Evolutionary conservation across 2,797 vertebrate species (phyloP), one percentile per base, ranked within the genome.

Genomic region (Sebastes baramenuke): DNA sequence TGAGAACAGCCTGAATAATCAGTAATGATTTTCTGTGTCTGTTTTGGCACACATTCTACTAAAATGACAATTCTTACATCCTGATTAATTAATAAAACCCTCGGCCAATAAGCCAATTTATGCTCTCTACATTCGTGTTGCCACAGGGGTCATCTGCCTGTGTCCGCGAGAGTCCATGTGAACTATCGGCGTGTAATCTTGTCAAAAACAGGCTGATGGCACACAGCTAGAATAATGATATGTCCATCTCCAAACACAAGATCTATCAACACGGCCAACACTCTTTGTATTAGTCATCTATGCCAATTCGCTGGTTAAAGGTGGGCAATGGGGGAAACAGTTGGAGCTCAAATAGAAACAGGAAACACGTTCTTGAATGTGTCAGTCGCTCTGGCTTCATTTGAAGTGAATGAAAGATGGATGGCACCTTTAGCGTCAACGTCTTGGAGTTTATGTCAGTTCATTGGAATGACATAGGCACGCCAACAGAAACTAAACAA

Each of bases 401-500:
- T 22, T 56, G 6, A 34, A 49, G 69, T 58, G 27, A 68, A 36
- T 64, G 8, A 54, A 30, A 56, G 68, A 16, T 30, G 16, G 18
- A 36, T 25, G 59, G 46, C 46, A 49, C 16, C 4, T 71, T 66
- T 74, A 5, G 42, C 46, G 11, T 58, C n/a, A 5, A 5, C 1
- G 9, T 56, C 59, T 66, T 4, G 13, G 56, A 55, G 52, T 75
- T 76, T 27, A 32, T 82, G 82, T 76, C 65, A 68, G 10, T 67
- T 54, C 12, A 32, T 77, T 61, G 34, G 34, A 24, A 9, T 79
- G 32, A 14, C 16, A 42, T 61, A 62, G 38, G 13, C 30, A 72
- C 1, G 20, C 67, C 62, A 54, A 69, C 65, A 58, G 55, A 77
- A 79, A 75, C 58, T 24, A 77, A 77, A 77, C 75, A 79, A 77